Percentiles rank a stretch among this genome's conserved stretches.
phyloP scores from a whole-genome alignment of 2,113 vertebrate species.

The Silurus meridionalis region DNA sequence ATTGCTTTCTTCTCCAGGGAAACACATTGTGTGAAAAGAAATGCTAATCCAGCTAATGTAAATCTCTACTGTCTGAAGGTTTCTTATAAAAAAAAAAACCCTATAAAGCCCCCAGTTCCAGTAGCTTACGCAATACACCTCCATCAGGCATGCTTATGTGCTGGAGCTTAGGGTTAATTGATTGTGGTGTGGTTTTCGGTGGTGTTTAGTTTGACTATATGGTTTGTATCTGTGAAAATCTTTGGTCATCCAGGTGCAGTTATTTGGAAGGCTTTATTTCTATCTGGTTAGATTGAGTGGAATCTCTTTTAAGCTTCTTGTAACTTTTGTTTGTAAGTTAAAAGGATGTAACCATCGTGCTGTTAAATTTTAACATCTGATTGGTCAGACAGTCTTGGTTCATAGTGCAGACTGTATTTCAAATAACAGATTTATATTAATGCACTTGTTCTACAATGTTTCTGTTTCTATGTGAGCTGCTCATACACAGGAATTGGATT shows the following conservation, averaged over 20 bases:
- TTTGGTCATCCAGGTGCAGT: too few species aligned
- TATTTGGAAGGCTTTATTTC: too few species aligned
- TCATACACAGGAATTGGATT: not conserved
- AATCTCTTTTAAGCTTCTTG: not conserved
- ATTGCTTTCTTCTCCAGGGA: conserved; percentile 33
- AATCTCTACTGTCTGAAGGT: conserved; percentile 26
- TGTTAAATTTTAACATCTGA: not conserved
- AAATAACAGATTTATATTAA: not conserved
- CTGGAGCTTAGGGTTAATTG: not conserved
- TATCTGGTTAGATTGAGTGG: too few species aligned
- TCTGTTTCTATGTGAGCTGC: not conserved
- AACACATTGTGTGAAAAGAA: conserved; percentile 32
- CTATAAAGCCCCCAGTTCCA: conserved; percentile 5
- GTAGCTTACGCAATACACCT: conserved; percentile 6
- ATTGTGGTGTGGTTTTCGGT: not conserved
- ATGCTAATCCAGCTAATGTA: conserved; percentile 41
- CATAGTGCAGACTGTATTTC: not conserved
- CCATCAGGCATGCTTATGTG: conserved; percentile 19
- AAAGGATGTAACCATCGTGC: not conserved
- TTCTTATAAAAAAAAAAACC: conserved; percentile 31
- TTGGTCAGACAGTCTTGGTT: not conserved
- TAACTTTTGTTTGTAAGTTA: not conserved
- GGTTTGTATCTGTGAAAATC: too few species aligned
- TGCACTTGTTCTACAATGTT: not conserved
- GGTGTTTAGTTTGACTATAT: too few species aligned